Conservation (phyloP, 1,140 invertebrate genomes). For the Drosophila santomea region DNA sequence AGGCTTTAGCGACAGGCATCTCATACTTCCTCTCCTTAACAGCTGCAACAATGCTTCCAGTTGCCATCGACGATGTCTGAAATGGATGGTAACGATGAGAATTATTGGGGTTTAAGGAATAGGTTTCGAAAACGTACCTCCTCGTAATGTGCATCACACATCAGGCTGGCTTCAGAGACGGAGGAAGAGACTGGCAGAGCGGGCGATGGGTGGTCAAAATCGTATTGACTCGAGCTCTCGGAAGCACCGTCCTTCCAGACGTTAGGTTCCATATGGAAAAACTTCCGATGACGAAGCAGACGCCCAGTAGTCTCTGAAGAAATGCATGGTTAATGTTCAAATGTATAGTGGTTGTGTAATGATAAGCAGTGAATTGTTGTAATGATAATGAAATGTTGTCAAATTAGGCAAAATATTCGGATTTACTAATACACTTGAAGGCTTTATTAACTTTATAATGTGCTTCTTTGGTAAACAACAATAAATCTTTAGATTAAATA, state of each 20-base stretch:
- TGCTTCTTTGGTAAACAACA: not conserved
- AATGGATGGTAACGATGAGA: not conserved
- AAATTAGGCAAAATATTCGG: not conserved
- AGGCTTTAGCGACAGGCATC: constrained; percentile 20
- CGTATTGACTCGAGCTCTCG: constrained; percentile 64
- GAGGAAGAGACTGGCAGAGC: constrained; percentile 61
- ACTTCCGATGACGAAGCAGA: constrained; percentile 5
- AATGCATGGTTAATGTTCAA: not conserved
- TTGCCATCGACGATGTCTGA: constrained; percentile 55
- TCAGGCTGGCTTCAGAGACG: constrained; percentile 62
- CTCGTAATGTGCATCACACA: constrained; percentile 59
- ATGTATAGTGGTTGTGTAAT: not conserved
- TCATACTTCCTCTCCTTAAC: constrained; percentile 5
- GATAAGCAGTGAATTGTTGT: not conserved
- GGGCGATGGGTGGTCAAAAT: constrained; percentile 58
- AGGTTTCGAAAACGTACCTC: constrained; percentile 21
- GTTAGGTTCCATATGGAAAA: constrained; percentile 16
- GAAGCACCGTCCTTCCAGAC: constrained; percentile 65
- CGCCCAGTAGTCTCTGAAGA: not conserved
- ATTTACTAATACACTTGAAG: not conserved
- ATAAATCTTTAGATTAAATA: not conserved
- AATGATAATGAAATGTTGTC: not conserved
- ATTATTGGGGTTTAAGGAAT: too few species aligned
- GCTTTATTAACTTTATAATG: not conserved
- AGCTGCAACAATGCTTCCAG: constrained; percentile 26